Percentiles rank a stretch among this genome's conserved stretches.
These are phyloP conservation scores for Patella vulgata DNA, from an alignment of 1,140 invertebrate genomes.

Conservation along the genomic window DNA sequence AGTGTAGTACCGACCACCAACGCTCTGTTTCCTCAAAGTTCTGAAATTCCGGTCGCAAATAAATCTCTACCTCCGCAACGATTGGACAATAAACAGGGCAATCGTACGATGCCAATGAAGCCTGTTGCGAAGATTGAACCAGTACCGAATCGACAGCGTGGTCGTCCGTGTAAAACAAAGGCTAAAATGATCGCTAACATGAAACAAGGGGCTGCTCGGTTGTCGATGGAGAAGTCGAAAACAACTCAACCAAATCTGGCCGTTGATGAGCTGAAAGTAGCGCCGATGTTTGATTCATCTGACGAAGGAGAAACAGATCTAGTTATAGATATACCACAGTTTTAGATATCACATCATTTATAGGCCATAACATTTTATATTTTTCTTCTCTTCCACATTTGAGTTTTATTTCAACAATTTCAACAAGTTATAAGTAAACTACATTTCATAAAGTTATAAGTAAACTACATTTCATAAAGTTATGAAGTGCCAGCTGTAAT, in stretches of 20 bases:
- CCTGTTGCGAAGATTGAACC: not conserved
- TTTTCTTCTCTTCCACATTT: too few relatives aligned
- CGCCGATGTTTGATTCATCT: constrained; percentile 52
- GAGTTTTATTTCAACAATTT: too few relatives aligned
- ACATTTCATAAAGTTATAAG: too few relatives aligned
- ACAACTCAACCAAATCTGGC: constrained; percentile 13
- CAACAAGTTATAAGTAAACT: too few relatives aligned
- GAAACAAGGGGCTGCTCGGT: not conserved
- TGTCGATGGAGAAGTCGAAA: constrained; percentile 2
- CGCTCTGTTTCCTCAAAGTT: constrained; percentile 13
- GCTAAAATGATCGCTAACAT: constrained; percentile 6
- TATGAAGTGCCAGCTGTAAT: too few relatives aligned
- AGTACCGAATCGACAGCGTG: constrained; percentile 1
- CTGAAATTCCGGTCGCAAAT: not conserved
- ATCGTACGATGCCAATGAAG: not conserved
- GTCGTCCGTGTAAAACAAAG: constrained; percentile 1
- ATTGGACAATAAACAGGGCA: constrained; percentile 11
- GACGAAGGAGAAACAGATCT: constrained; percentile 51
- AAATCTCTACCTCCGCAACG: not conserved
- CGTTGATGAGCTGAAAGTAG: constrained; percentile 21
- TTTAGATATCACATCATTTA: too few relatives aligned
- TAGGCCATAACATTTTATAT: too few relatives aligned
- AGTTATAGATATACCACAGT: constrained; percentile 53
- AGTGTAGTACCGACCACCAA: constrained; percentile 13
- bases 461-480: too few relatives aligned